Base-by-base conservation (phyloP, 2,797 vertebrate genomes). In the Oreonectes daqikongensis region DNA sequence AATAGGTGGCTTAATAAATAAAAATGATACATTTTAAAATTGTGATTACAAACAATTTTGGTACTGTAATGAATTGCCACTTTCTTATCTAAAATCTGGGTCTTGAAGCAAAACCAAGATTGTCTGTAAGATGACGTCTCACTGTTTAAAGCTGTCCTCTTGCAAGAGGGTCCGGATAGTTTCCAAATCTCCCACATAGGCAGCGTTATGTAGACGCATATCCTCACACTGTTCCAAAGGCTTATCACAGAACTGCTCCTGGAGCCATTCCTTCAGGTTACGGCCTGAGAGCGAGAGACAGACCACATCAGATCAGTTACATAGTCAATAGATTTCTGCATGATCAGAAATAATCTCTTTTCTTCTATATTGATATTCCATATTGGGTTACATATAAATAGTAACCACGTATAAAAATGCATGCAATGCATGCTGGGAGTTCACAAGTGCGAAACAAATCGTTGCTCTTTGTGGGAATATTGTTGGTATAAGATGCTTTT, bases 221-320 rank as follows among this genome's bases (percentile, higher is more conserved):
- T 98, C 94, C 80, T 94, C 94, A 14, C 95, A 94, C 86, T 90
- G 94, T 83, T 98, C 96, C 74, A 95, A 85, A 0, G 95, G 93
- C 46, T 94, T 95, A 88, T 97, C 95, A 63, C 95, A 95, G 74
- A 97, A 97, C 88, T 98, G 96, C 82, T 97, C 95, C 90, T 94
- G 90, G 64, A 98, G 92, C 97, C 96, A 98, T 85, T 95, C 95
- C 88, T 96, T 98, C 83, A 98, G 92, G 90, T 95, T 95, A 15
- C 92, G 94, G 87, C 96, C 97, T 97, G 90, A 60, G 86, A 65
- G 28, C 20, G 26, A 63, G 42, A 20, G 46, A 52, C 26, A 50
- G n/a, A 55, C 28, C 28, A 72, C 11, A 38, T 65, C 20, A 57
- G 9, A 55, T 28, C 32, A 22, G 15, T 22, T 52, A 68, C 26